These are phyloP conservation scores for Misgurnus mizolepis DNA, from an alignment of 2,113 vertebrate genomes.

Conservation along the genomic window DNA sequence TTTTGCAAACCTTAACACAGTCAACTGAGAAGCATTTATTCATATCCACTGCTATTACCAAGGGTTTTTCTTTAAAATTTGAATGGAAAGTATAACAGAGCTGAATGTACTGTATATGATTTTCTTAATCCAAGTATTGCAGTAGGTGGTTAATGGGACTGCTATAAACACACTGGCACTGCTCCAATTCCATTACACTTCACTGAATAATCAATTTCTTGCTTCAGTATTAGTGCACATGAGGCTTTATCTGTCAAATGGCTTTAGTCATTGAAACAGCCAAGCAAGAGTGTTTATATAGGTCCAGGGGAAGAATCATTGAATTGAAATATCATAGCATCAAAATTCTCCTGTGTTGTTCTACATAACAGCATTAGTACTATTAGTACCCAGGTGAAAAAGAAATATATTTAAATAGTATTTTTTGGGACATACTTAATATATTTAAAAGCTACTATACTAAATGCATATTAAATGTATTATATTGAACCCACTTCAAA, in stretches of 20 bases:
- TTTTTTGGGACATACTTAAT: too few species aligned
- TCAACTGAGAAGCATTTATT: constrained; percentile 15
- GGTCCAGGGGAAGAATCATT: neutral
- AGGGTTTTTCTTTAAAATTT: neutral
- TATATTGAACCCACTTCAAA: too few species aligned
- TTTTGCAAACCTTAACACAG: neutral
- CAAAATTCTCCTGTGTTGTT: neutral
- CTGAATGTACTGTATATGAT: neutral
- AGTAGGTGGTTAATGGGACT: constrained; percentile 2
- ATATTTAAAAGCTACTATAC: too few species aligned
- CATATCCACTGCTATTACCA: neutral
- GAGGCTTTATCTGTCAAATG: constrained; percentile 30
- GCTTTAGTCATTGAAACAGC: constrained; percentile 24
- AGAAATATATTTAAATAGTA: too few species aligned
- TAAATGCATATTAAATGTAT: too few species aligned
- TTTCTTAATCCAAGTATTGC: constrained; percentile 1
- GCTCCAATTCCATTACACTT: constrained; percentile 21
- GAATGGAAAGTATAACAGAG: neutral
- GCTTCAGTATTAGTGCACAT: constrained; percentile 29
- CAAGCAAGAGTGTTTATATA: neutral
- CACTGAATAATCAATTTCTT: constrained; percentile 21
- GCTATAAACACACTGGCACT: neutral
- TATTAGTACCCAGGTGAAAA: too few species aligned
- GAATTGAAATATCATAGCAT: neutral
- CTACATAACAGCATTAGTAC: neutral